Conservation (phyloP, 1,140 invertebrate species). For the Teleopsis dalmanni region DNA sequence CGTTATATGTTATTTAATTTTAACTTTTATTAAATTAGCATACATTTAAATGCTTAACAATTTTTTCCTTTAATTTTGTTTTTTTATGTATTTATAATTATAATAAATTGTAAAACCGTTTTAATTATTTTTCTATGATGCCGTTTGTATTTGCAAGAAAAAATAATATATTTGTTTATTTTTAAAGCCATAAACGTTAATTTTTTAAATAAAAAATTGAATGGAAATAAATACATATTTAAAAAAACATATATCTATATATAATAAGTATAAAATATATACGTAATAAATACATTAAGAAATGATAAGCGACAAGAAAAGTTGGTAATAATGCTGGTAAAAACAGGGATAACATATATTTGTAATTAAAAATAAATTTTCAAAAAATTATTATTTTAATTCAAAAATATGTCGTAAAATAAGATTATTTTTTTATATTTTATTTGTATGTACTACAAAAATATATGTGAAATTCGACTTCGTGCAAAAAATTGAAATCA, state of each 20-base stretch:
- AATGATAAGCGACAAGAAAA: too few species aligned
- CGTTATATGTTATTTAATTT: background rate
- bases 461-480: too few species aligned
- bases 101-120: background rate
- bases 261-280: background rate
- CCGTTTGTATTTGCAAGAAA: too few species aligned
- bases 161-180: background rate
- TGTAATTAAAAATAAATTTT: too few species aligned
- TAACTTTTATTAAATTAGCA: too few species aligned
- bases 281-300: background rate
- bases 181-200: background rate
- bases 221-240: conserved; percentile 5
- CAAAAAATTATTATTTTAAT: too few species aligned
- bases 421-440: too few species aligned
- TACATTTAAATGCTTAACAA: conserved; percentile 7
- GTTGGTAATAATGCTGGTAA: too few species aligned
- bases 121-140: background rate
- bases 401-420: too few species aligned
- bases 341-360: too few species aligned
- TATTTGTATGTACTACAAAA: too few species aligned
- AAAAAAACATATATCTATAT: background rate
- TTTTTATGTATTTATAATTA: background rate
- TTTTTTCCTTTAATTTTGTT: conserved; percentile 15
- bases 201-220: background rate
- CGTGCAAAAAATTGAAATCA: too few species aligned